phyloP scores from a whole-genome alignment of 2,113 vertebrate species.

The Acanthisitta chloris region DNA sequence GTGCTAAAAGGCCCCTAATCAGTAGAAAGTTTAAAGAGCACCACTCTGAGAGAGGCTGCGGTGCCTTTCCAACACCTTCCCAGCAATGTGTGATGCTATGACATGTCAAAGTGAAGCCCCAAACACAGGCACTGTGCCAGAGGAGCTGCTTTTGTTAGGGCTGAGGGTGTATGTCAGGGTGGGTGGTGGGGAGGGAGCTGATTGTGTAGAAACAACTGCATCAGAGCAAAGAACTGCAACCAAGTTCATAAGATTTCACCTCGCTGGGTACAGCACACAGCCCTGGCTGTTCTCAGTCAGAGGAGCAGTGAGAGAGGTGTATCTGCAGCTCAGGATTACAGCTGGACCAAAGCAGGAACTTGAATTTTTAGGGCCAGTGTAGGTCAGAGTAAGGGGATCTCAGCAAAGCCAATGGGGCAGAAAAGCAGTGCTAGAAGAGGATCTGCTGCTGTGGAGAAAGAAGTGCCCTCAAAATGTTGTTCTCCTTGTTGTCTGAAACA shows the following conservation, averaged over 20 bases:
- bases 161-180: not conserved
- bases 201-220: not conserved
- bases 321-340: not conserved
- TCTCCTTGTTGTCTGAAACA: not conserved
- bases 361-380: not conserved
- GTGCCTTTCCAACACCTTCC: constrained; percentile 63
- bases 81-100: constrained; percentile 57
- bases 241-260: not conserved
- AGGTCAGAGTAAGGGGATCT: not conserved
- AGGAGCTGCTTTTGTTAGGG: not conserved
- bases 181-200: not conserved
- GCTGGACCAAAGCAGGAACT: not conserved
- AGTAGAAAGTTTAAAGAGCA: constrained; percentile 64
- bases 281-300: not conserved
- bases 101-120: constrained; percentile 62
- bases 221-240: not conserved
- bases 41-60: constrained; percentile 10
- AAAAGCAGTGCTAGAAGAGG: not conserved
- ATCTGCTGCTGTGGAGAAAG: not conserved
- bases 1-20: constrained; percentile 71
- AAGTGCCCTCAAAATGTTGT: not conserved
- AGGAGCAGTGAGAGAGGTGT: not conserved
- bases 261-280: not conserved
- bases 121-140: constrained; percentile 40
- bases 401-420: not conserved